Evolutionary conservation across 2,113 vertebrate species (phyloP), one percentile per base, ranked within the genome.

Genomic region (Bothrops jararaca): DNA sequence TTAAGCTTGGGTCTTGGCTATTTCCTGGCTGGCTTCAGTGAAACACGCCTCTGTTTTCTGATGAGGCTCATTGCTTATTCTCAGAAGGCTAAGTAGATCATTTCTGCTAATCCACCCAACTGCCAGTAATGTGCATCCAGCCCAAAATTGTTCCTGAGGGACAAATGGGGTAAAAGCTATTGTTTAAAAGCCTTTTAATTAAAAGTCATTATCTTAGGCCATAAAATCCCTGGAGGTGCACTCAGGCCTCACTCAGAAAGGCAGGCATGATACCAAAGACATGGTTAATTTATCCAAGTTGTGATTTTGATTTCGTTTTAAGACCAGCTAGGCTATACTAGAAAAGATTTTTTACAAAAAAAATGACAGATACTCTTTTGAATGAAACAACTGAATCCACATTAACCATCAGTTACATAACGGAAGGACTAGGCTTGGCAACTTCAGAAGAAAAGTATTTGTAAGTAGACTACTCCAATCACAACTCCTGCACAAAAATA

Each of bases 21-120:
- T 85, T 85, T 95, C 92, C 69, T 93, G 22, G 91, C 64, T 89
- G n/a, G 48, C 90, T 53, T 86, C n/a, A 26, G 80, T 15, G 92
- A 95, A 91, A 34, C 15, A 5, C 0, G 94, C 53, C 24, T 24
- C 34, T 64, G 87, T 89, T 91, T 86, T 94, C 23, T 92, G 26
- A 88, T 88, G 29, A 93, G 10, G 54, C 58, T 18, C 88, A 42
- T 64, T 29, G 13, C 50, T 93, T n/a, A 42, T n/a, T 39, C 24
- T 3, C 52, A 42, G 0, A 94, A 18, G 54, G 39, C 18, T 90
- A 93, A 60, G 34, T 69, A 50, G 34, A 64, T 85, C 52, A 85
- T 85, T 60, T 48, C 39, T 69, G 74, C 34, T 80, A 94, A 93
- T 93, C 64, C 42, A 86, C 58, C 52, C 85, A 23, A 26, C 91